Evolutionary conservation across 2,797 vertebrate genomes (phyloP), one percentile per base, ranked within the genome.

Genomic region (Pangasius macronema): DNA sequence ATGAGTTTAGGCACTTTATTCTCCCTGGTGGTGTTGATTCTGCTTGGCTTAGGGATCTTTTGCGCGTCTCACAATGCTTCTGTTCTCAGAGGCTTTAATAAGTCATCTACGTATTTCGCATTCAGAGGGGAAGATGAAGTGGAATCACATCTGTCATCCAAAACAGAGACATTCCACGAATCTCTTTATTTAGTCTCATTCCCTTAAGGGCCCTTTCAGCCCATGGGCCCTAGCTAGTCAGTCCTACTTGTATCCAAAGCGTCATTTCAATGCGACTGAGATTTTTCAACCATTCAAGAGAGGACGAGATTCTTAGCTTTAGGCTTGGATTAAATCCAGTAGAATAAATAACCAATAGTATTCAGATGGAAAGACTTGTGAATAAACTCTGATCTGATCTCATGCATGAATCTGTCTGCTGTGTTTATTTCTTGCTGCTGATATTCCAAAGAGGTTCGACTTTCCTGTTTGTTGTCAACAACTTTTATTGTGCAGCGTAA

Each of bases 101-200:
- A 68, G 49, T 53, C 65, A 83, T 55, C 82, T 36, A 24, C 65
- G 49, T 13, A 53, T 70, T 70, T 39, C 8, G 2, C 82, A 72
- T 84, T 84, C 82, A 22, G 24, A n/a, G 0, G n/a, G 39, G 72
- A 76, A 76, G 84, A 85, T 49, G 84, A 76, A 63, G 70, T 63
- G 27, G 84, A 85, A 85, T 46, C 20, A 70, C 55, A 59, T 63
- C 57, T 0, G 72, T 85, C 70, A 63, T 77, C 59, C 84, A 39
- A 39, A 77, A 79, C 59, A 57, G 22, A 72, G 82, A 70, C 67
- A 70, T 84, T 84, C 67, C 51, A 36, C 9, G n/a, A 67, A 36
- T 72, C 42, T 72, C 82, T 72, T 72, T 53, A 84, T 70, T 84
- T 55, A 36, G 49, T 39, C 20, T 84, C 33, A 55, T 70, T 36